Percentiles rank a stretch among this genome's conserved stretches.
These are phyloP conservation scores for Clarias batrachus DNA, from an alignment of 2,113 vertebrate genomes.

Conservation along the genomic window DNA sequence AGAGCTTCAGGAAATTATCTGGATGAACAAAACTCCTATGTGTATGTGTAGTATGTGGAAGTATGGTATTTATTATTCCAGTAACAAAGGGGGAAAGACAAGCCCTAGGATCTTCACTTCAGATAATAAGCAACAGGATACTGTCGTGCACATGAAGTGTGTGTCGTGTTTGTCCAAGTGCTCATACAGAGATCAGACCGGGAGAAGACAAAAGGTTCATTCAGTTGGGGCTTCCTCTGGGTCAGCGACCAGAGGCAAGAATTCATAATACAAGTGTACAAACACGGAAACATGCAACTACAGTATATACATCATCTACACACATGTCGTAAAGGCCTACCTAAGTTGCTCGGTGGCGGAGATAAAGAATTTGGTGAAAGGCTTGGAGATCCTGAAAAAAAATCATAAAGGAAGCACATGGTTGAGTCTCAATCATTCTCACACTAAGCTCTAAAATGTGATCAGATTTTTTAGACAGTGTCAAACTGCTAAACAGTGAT, in stretches of 20 bases:
- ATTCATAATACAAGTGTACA: slow-evolving; percentile 36
- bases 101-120: slow-evolving; percentile 54
- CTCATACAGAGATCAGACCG: slow-evolving; percentile 43
- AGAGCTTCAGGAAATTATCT: slow-evolving; percentile 40
- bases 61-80: slow-evolving; percentile 61
- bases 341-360: slow-evolving; percentile 91
- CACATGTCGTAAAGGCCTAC: slow-evolving; percentile 70
- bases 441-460: slow-evolving; percentile 44
- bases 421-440: neutral
- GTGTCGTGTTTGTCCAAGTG: slow-evolving; percentile 51
- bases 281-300: slow-evolving; percentile 6
- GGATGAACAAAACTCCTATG: slow-evolving; percentile 56
- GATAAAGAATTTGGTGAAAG: slow-evolving; percentile 96
- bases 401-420: slow-evolving; percentile 38
- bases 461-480: neutral
- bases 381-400: slow-evolving; percentile 86
- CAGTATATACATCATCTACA: slow-evolving; percentile 8
- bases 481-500: neutral
- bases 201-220: slow-evolving; percentile 65
- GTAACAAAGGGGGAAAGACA: slow-evolving; percentile 44
- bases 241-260: slow-evolving; percentile 48
- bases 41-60: slow-evolving; percentile 49
- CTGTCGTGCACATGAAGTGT: slow-evolving; percentile 61
- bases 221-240: slow-evolving; percentile 66
- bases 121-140: slow-evolving; percentile 65